These are phyloP conservation scores for Pangasius sanitwongsei DNA, from an alignment of 2,797 vertebrate species.

Conservation along the genomic window DNA sequence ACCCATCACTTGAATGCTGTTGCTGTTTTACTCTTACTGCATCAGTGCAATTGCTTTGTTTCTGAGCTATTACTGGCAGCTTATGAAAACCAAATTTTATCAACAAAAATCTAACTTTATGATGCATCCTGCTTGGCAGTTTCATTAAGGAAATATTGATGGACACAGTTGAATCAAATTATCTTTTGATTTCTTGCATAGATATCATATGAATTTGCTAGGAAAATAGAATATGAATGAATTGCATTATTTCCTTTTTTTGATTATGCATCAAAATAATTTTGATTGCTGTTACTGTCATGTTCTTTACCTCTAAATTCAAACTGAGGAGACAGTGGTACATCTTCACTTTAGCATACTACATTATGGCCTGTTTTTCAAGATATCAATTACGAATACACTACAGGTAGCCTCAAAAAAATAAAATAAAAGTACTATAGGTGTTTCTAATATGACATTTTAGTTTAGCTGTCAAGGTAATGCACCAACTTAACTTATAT, in stretches of 20 bases:
- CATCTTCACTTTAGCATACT: neutral
- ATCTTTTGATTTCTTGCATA: conserved; percentile 40
- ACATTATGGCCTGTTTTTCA: neutral
- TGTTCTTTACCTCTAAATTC: neutral
- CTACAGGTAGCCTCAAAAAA: neutral
- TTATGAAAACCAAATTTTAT: conserved; percentile 47
- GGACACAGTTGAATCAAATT: conserved; percentile 57
- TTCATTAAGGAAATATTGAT: conserved; percentile 54
- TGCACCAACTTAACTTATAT: neutral
- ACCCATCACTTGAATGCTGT: neutral
- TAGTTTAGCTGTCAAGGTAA: neutral
- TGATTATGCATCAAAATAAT: conserved; percentile 13
- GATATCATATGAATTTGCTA: conserved; percentile 10
- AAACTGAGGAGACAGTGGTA: neutral
- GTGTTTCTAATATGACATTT: conserved; percentile 3
- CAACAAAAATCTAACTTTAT: conserved; percentile 33
- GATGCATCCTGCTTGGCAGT: conserved; percentile 43
- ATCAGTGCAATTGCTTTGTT: conserved; percentile 42
- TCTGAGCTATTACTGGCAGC: conserved; percentile 11
- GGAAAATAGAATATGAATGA: neutral
- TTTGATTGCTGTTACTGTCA: neutral
- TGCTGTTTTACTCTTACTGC: neutral
- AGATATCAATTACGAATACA: neutral
- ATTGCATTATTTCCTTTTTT: neutral
- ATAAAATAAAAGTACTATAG: neutral